These are phyloP conservation scores for Drosophila ohnishii DNA, from an alignment of 1,140 invertebrate species.

Conservation along the genomic window DNA sequence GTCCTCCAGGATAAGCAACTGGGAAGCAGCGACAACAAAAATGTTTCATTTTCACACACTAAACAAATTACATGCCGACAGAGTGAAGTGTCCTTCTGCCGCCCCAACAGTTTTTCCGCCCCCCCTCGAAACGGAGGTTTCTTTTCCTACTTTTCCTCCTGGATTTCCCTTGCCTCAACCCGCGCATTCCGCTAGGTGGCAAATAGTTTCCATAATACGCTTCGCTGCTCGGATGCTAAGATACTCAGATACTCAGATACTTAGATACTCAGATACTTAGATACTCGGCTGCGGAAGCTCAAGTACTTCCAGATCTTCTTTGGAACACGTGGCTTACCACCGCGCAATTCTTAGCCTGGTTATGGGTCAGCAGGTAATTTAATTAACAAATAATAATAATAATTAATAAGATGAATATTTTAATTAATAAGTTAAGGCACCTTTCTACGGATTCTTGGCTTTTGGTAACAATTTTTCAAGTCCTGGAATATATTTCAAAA, in stretches of 20 bases:
- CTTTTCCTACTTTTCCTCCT: neutral
- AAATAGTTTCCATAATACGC: slow-evolving; percentile 69
- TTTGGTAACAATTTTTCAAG: neutral
- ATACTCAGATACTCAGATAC: neutral
- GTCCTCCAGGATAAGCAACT: slow-evolving; percentile 57
- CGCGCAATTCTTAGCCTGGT: neutral
- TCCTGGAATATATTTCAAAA: neutral
- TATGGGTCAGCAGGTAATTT: too few species aligned
- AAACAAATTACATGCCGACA: slow-evolving; percentile 75
- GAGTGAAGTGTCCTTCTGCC: slow-evolving; percentile 52
- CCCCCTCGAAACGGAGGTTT: too few species aligned
- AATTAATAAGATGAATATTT: too few species aligned
- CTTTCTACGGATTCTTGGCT: neutral
- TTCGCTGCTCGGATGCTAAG: slow-evolving; percentile 15
- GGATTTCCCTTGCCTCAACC: neutral
- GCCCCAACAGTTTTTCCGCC: neutral
- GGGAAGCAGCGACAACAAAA: slow-evolving; percentile 55
- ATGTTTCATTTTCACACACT: slow-evolving; percentile 81
- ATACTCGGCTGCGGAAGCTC: neutral
- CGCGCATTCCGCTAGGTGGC: slow-evolving; percentile 53
- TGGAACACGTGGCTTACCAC: neutral
- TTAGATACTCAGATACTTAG: neutral
- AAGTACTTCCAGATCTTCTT: neutral
- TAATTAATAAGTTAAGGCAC: neutral
- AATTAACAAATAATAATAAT: too few species aligned